Percentiles rank a stretch among this genome's conserved stretches.
Evolutionary conservation across 2,797 vertebrate genomes (phyloP).

Genomic region (Epinephelus awoara): DNA sequence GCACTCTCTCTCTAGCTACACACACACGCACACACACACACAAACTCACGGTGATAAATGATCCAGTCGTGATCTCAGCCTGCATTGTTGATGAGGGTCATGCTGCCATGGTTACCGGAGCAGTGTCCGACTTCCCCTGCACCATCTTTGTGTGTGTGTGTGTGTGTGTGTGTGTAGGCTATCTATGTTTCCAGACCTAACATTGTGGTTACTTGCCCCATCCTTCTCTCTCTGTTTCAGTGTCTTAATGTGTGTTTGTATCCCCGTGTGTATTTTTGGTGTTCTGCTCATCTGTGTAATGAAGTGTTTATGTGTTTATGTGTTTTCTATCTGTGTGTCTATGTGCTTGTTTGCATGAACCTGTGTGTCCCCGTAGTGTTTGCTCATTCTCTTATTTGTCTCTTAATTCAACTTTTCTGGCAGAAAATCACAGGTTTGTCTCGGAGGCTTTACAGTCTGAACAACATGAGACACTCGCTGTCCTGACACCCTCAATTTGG

Average conservation of each 20-base stretch:
- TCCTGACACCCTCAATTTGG: not conserved
- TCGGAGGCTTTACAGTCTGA: not conserved
- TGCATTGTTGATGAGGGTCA: conserved; percentile 84
- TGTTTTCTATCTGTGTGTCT: not conserved
- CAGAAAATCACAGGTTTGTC: not conserved
- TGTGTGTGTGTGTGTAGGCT: conserved; percentile 29
- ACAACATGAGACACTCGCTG: too few species aligned
- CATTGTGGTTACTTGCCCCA: conserved; percentile 3
- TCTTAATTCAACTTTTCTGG: not conserved
- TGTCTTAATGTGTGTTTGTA: conserved; percentile 10
- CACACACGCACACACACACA: conserved; percentile 31
- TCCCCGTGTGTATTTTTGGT: not conserved
- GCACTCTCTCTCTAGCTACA: conserved; percentile 12
- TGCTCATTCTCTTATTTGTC: too few species aligned
- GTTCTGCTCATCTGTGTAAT: conserved; percentile 3
- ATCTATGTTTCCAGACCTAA: conserved; percentile 25
- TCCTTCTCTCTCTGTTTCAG: conserved; percentile 9
- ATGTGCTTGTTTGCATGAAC: not conserved
- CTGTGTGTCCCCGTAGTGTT: not conserved
- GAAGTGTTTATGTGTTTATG: not conserved
- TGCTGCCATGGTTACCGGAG: conserved; percentile 77
- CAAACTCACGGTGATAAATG: conserved; percentile 77
- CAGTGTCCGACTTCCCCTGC: conserved; percentile 54
- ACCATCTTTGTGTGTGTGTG: conserved; percentile 39
- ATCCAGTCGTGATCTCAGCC: conserved; percentile 68